phyloP scores from a whole-genome alignment of 2,113 vertebrate genomes.

The Pelecanus crispus region DNA sequence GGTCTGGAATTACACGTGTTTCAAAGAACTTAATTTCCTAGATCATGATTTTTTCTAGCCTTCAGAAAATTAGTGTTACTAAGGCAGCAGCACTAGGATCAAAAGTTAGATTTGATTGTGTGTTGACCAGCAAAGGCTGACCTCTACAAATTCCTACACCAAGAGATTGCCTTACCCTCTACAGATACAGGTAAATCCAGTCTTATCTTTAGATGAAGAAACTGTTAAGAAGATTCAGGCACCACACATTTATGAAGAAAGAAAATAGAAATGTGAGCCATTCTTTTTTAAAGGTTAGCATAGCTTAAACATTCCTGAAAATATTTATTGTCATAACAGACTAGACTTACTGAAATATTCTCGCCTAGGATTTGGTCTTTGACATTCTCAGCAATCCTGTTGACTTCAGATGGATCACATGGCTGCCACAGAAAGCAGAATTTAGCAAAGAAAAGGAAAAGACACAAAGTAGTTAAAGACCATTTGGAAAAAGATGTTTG shows the following conservation, averaged over 20 bases:
- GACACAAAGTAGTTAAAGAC: constrained; percentile 14
- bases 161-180: neutral
- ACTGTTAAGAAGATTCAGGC: constrained; percentile 21
- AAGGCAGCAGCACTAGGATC: constrained; percentile 2
- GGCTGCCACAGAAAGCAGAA: neutral
- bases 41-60: neutral
- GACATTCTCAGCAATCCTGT: neutral
- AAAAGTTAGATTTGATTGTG: neutral
- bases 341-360: neutral
- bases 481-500: neutral
- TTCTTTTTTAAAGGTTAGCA: constrained; percentile 27
- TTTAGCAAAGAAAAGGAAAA: constrained; percentile 9
- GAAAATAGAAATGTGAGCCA: constrained; percentile 41
- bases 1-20: rapidly evolving
- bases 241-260: constrained; percentile 11
- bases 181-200: constrained; percentile 14
- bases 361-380: neutral
- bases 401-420: neutral
- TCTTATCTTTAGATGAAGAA: constrained; percentile 55
- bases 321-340: constrained; percentile 53
- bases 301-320: constrained; percentile 37
- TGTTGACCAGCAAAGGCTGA: constrained; percentile 15
- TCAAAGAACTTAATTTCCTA: neutral
- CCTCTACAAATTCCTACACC: constrained; percentile 31
- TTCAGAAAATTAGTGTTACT: neutral